Percentiles rank a stretch among this genome's conserved stretches.
Evolutionary conservation across 2,113 vertebrate genomes (phyloP).

Genomic region (Pholis gunnellus): DNA sequence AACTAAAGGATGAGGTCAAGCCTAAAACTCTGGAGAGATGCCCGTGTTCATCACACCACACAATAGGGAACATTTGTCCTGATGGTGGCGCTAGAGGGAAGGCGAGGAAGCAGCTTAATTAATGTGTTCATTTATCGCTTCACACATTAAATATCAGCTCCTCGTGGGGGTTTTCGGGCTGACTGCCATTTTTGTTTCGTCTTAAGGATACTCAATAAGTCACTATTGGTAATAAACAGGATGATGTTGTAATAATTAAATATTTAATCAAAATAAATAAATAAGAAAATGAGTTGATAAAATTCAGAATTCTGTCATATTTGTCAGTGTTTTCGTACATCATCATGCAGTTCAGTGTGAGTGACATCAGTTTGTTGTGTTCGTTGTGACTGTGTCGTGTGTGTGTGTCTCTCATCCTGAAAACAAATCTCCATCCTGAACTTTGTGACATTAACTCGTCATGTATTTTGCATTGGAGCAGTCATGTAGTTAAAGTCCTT

Average conservation of each 20-base stretch:
- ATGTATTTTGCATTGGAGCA: neutral
- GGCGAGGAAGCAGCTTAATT: neutral
- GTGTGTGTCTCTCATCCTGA: neutral
- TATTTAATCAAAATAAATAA: neutral
- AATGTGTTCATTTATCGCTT: neutral
- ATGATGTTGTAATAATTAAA: neutral
- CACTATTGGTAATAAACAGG: neutral
- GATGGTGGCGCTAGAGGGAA: conserved; percentile 19
- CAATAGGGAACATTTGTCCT: neutral
- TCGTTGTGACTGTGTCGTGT: neutral
- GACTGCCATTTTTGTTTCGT: neutral
- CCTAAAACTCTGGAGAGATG: neutral
- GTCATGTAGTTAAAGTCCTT: neutral
- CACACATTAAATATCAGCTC: neutral
- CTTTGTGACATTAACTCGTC: neutral
- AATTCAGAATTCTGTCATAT: neutral
- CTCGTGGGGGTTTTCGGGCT: neutral
- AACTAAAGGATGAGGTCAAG: neutral
- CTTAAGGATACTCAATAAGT: too few relatives aligned
- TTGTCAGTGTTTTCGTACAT: neutral
- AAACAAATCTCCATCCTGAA: neutral
- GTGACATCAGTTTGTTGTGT: neutral
- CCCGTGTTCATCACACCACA: neutral
- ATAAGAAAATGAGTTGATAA: neutral
- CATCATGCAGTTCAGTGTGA: neutral